Base-by-base conservation (phyloP, 1,140 invertebrate species). In the Lepidurus apus region DNA sequence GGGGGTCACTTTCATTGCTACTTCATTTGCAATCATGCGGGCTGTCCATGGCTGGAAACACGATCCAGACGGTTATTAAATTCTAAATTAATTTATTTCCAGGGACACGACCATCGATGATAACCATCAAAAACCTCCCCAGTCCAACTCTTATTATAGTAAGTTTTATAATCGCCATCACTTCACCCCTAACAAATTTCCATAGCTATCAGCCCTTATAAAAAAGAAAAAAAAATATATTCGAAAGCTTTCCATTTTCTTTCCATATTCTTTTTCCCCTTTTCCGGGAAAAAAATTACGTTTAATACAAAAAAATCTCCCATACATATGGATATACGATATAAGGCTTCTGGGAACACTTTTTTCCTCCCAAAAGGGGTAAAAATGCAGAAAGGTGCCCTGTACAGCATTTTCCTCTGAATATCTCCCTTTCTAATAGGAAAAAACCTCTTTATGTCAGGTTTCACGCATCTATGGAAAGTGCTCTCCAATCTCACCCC, bases 401-500 rank as follows among this genome's bases (percentile, higher is more conserved):
- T 34, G 34, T n/a, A 6, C 53, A 65, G 9, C 53, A 4, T 21
- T 65, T 65, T 65, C 4, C 53, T 65, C 21, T n/a, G 53, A 65
- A 65, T n/a, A 13, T 21, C 53, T n/a, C 8, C 21, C 21, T 65
- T 65, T 65, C 21, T 47, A 47, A 65, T 21, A 9, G 17, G 21
- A 65, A 65, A 65, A 65, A 21, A 4, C 34, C 34, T 34, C 53
- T 65, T 65, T 21, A 4, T 65, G 17, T 65, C 21, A 65, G 13
- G 53, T 65, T 65, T 65, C 53, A 65, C 53, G 53, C 53, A 65
- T 65, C 53, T 65, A 65, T 13, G 53, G n/a, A 65, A 65, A 65
- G 53, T 65, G 13, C 53, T 65, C 53, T 65, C 53, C 53, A 65
- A 65, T 65, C 53, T 65, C 53, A 65, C 53, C 53, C 53, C 53